Base-by-base conservation (phyloP, 2,888 invertebrate genomes). In the Protonemura montana region DNA sequence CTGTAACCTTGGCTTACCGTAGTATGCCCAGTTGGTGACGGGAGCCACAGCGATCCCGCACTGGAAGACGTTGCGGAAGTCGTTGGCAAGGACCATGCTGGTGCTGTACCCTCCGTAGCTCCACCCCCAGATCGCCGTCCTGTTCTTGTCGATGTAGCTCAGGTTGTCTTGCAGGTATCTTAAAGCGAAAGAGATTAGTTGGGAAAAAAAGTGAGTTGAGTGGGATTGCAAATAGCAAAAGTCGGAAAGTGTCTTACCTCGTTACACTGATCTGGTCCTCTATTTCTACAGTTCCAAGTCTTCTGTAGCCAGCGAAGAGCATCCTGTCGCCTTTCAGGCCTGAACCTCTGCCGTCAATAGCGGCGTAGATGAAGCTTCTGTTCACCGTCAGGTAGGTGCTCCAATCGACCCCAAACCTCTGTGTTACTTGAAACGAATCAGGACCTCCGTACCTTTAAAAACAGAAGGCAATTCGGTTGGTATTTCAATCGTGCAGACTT, bases 61-160 rank as follows among this genome's bases (percentile, higher is more conserved):
- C 89, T 96, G 95, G 93, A 98, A 98, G 35, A 97, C 94, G 82
- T 93, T 92, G 0, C 93, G 93, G 0, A 92, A 92, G 88, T 98
- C 98, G 81, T 94, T 94, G 0, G 97, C 97, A 87, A 99, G 92
- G 0, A 96, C 96, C 93, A 98, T 95, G 3, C 97, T 96, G 0
- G 98, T 94, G 0, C 97, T 97, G 91, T 97, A 99, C 0, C 99
- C 99, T 21, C 99, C 99, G 91, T 99, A 99, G 89, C 98, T 98
- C 99, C 98, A 99, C 86, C 99, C 99, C 98, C 98, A 99, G 89
- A 99, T 98, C 82, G 97, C 98, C 0, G 97, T 96, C 89, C 95
- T 95, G 85, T 94, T 93, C 1, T 93, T 91, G 92, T 98, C 98
- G 87, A 99, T 94, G 92, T 95, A 98, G 0, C 93, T 90, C 25